A percentile compares a stretch with the other conserved stretches of the same genome.
Evolutionary conservation across 2,888 invertebrate species (phyloP).

Genomic region (Craniophora ligustri): DNA sequence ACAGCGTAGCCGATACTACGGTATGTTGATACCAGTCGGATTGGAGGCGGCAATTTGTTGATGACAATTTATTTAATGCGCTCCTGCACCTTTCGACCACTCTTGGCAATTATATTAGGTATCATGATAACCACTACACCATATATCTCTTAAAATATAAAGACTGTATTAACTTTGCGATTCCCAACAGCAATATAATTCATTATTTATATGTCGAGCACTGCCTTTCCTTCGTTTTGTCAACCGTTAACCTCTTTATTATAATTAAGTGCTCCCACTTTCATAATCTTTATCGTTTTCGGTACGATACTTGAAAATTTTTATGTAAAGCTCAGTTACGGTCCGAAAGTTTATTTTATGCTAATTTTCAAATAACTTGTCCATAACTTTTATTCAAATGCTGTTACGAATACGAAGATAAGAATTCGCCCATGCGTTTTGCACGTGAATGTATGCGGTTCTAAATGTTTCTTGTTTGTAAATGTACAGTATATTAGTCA

Average conservation of each 20-base stretch:
- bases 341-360: constrained; percentile 27
- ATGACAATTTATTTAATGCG: constrained; percentile 50
- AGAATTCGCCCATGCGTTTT: constrained; percentile 42
- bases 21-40: constrained; percentile 47
- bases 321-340: constrained; percentile 25
- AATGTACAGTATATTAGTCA: constrained; percentile 39
- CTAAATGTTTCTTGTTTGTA: constrained; percentile 34
- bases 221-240: constrained; percentile 21
- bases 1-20: constrained; percentile 48
- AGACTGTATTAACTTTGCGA: constrained; percentile 9
- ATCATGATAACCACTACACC: constrained; percentile 28
- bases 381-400: constrained; percentile 45
- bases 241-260: constrained; percentile 40
- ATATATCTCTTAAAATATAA: constrained; percentile 37
- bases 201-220: constrained; percentile 14
- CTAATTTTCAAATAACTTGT: constrained; percentile 32
- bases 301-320: constrained; percentile 18
- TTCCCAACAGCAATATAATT: constrained; percentile 15
- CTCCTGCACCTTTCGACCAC: constrained; percentile 29
- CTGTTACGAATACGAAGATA: constrained; percentile 42
- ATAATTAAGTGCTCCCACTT: constrained; percentile 35
- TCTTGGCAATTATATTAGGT: constrained; percentile 44
- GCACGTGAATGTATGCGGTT: constrained; percentile 49
- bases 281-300: constrained; percentile 34
- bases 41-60: constrained; percentile 62